phyloP scores from a whole-genome alignment of 2,113 vertebrate genomes.

The Turdus rufiventris region DNA sequence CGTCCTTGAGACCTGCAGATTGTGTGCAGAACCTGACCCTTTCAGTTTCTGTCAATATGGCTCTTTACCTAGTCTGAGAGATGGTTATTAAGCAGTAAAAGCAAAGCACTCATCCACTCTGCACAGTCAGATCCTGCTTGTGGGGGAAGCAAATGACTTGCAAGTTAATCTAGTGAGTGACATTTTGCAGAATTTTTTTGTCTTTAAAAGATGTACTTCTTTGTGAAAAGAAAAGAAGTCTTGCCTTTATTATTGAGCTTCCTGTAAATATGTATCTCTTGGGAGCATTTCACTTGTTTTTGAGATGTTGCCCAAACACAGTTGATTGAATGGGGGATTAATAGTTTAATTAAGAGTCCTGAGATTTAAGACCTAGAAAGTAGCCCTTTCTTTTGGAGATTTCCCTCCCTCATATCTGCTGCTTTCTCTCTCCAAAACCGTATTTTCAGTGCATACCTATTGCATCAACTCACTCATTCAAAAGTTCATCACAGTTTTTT shows the following conservation, averaged over 20 bases:
- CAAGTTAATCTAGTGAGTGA: neutral
- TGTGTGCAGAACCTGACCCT: neutral
- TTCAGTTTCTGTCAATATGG: neutral
- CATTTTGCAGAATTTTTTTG: neutral
- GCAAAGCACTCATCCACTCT: slow-evolving; percentile 8
- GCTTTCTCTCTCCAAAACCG: neutral
- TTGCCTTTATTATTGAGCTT: neutral
- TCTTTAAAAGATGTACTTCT: neutral
- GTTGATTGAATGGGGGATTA: neutral
- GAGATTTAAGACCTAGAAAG: neutral
- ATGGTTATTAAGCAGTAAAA: slow-evolving; percentile 9
- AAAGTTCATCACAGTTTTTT: neutral
- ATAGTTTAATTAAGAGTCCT: neutral
- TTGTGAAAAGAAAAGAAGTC: neutral
- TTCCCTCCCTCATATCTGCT: neutral
- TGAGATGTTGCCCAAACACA: neutral
- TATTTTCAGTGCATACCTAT: neutral
- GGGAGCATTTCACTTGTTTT: neutral
- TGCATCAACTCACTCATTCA: neutral
- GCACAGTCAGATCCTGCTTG: neutral
- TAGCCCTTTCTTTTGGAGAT: neutral
- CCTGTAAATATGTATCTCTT: neutral
- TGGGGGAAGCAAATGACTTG: neutral
- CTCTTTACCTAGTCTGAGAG: neutral
- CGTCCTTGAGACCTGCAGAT: neutral